These are phyloP conservation scores for Macrobrachium rosenbergii DNA, from an alignment of 1,140 invertebrate genomes.

Conservation along the genomic window DNA sequence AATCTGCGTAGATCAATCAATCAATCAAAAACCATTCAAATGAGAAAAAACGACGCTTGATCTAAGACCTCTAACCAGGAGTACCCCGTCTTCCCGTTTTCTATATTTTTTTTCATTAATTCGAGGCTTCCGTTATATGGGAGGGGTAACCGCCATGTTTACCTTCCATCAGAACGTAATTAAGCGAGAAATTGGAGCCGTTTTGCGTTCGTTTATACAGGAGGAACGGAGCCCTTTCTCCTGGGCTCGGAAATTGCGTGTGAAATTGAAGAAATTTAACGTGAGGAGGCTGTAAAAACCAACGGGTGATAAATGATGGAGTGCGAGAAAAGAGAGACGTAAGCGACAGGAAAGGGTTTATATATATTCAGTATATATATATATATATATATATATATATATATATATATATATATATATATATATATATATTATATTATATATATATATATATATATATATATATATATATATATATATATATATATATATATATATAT, in stretches of 20 bases:
- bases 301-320: background rate
- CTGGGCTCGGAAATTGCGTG: no score
- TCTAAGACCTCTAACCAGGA: no score
- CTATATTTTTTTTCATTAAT: background rate
- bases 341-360: background rate
- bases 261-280: no score
- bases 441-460: background rate
- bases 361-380: background rate
- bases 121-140: background rate
- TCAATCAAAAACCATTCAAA: no score
- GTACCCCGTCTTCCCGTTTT: no score
- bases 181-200: slow-evolving; percentile 15
- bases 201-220: no score
- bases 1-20: no score
- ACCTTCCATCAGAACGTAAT: slow-evolving; percentile 34
- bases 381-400: background rate
- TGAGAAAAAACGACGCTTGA: no score
- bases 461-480: background rate
- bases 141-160: background rate
- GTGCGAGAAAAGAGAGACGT: no score
- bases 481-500: background rate
- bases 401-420: background rate
- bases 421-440: background rate
- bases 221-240: no score
- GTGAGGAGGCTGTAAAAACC: no score